Evolutionary conservation across 2,888 invertebrate species (phyloP).

Genomic region (Vannuccia rotundouncinata): DNA sequence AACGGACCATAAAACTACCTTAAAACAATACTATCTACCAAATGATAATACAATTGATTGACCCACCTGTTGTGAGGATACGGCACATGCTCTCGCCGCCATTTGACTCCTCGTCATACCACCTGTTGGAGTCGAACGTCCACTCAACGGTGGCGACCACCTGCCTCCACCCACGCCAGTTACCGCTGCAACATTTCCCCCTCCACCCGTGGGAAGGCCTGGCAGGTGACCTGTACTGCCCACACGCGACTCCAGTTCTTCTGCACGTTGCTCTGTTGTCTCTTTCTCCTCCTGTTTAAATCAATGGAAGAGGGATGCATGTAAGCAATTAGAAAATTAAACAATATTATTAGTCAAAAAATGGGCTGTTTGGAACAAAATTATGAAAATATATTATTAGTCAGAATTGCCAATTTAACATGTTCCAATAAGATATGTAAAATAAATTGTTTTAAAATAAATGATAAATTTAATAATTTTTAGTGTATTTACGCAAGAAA

Average conservation of each 20-base stretch:
- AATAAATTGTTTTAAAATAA: not conserved
- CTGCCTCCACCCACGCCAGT: conserved; percentile 29
- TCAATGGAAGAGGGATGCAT: not conserved
- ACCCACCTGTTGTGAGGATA: conserved; percentile 1
- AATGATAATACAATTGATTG: no score
- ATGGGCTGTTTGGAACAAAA: not conserved
- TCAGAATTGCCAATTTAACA: not conserved
- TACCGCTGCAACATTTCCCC: not conserved
- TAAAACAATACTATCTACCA: no score
- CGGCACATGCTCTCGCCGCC: not conserved
- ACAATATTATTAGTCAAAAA: not conserved
- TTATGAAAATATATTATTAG: no score
- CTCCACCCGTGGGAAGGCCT: not conserved
- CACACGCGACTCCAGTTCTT: conserved; percentile 89
- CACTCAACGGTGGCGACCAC: conserved; percentile 63
- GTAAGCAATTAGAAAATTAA: not conserved
- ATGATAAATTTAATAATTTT: not conserved
- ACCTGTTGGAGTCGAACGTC: conserved; percentile 70
- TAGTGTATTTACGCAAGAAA: not conserved
- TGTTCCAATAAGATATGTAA: not conserved
- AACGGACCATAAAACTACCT: no score
- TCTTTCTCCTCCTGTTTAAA: conserved; percentile 78
- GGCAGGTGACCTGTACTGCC: conserved; percentile 57
- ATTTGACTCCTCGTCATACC: conserved; percentile 9
- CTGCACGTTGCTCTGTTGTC: conserved; percentile 80